phyloP scores from a whole-genome alignment of 2,113 vertebrate species.

The Phylloscopus whistleri region DNA sequence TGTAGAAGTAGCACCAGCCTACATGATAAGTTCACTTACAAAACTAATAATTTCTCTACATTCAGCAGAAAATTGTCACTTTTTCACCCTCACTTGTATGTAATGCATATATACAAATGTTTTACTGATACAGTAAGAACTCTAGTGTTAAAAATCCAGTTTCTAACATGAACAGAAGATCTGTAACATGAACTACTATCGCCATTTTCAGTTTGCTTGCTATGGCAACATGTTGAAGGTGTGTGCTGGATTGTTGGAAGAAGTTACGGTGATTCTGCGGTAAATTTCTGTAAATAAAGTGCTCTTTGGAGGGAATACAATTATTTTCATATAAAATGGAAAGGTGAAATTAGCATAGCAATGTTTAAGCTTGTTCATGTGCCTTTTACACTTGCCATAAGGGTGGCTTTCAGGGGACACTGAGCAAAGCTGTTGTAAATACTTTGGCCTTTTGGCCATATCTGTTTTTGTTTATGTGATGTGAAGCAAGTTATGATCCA shows the following conservation, averaged over 20 bases:
- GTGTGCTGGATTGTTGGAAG: neutral
- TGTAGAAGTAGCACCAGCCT: neutral
- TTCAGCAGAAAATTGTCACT: neutral
- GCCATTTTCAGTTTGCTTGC: neutral
- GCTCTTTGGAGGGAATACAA: neutral
- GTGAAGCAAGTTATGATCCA: neutral
- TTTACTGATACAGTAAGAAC: neutral
- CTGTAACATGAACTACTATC: neutral
- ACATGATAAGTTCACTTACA: neutral
- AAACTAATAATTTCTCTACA: neutral
- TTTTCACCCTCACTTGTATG: neutral
- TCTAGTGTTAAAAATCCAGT: neutral
- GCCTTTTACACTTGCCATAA: neutral
- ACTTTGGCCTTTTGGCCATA: neutral
- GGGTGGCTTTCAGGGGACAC: neutral
- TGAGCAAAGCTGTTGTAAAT: neutral
- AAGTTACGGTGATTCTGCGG: neutral
- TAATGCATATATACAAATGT: neutral
- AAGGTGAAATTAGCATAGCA: neutral
- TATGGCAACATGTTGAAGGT: neutral
- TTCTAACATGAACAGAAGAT: neutral
- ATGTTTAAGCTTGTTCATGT: neutral
- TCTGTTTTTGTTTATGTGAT: neutral
- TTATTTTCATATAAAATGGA: neutral
- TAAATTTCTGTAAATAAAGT: neutral